Conservation (phyloP, 2,888 invertebrate genomes). For the Caenorhabditis sp. region DNA sequence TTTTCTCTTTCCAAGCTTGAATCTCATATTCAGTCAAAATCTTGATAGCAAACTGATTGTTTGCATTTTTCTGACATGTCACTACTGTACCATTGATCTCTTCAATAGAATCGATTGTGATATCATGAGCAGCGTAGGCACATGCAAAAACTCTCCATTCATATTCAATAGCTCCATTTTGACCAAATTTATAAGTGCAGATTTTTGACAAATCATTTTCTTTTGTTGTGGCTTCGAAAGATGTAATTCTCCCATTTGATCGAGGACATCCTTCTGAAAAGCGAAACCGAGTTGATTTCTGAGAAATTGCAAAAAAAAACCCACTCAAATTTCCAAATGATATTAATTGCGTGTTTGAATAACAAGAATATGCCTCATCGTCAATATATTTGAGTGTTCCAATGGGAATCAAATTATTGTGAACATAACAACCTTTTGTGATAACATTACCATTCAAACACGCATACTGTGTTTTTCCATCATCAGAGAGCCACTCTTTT, state of each 20-base stretch:
- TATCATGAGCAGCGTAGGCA: conserved; percentile 25
- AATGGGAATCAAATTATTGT: conserved; percentile 24
- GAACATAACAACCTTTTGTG: conserved; percentile 34
- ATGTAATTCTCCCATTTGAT: conserved; percentile 15
- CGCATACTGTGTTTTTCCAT: conserved; percentile 28
- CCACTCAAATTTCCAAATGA: conserved; percentile 34
- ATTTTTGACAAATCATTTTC: conserved; percentile 24
- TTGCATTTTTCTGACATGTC: conserved; percentile 35
- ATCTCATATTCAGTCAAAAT: conserved; percentile 36
- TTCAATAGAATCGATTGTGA: conserved; percentile 43
- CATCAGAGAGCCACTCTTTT: conserved; percentile 32
- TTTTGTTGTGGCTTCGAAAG: conserved; percentile 26
- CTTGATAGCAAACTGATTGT: conserved; percentile 15
- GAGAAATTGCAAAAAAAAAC: not conserved
- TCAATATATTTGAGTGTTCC: conserved; percentile 24
- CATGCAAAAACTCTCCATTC: conserved; percentile 39
- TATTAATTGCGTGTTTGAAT: conserved; percentile 15
- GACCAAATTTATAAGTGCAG: conserved; percentile 31
- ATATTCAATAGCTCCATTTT: conserved; percentile 20
- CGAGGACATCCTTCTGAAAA: conserved; percentile 29
- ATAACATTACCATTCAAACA: conserved; percentile 39
- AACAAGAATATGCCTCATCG: conserved; percentile 27
- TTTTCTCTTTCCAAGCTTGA: conserved; percentile 17
- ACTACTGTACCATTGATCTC: conserved; percentile 28
- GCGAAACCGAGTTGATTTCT: no score